Base-by-base conservation (phyloP, 2,888 invertebrate species). In the Thereva nobilitata region DNA sequence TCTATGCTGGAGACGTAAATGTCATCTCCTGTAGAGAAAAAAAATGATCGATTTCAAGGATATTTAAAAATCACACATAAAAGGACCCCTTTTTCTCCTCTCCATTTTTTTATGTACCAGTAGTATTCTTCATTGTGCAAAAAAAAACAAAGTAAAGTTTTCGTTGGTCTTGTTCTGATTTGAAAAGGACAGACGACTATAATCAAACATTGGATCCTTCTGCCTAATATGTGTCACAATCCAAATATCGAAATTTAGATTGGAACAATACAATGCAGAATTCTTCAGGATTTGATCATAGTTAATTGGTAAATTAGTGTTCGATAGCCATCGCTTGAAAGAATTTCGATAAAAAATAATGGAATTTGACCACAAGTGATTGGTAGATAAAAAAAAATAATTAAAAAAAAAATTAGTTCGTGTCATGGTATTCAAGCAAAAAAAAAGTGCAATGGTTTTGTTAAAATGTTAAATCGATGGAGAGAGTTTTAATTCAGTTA, bases 351-450 rank as follows among this genome's bases (percentile, higher is more conserved):
- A 23, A 23, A 23, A 23, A 23, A 23, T 23, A 23, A 40, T 35
- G 53, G 52, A 64, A 64, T 53, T 53, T 42, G 53, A 64, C 64
- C 53, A 37, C 44, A 64, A 64, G 64, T 64, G 64, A 52, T 49
- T 7, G 49, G 23, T 49, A 59, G 49, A 35, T 47, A 12, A 63
- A 63, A 35, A 50, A 40, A 41, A 12, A 49, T 59, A 47, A n/a
- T n/a, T n/a, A n/a, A n/a, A n/a, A n/a, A n/a, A n/a, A n/a, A 49
- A 23, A 23, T 23, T 42, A 42, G 42, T 42, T 49, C 34, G 35
- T 50, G 40, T 63, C 50, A 8, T 63, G 40, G 61, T 63, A 50
- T 63, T 63, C 41, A 50, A 50, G 59, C 59, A 45, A 59, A 47
- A 7, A 59, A 10, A 12, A 49, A 59, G 47, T 59, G 23, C 23